These are phyloP conservation scores for Caenorhabditis sp. DNA, from an alignment of 2,888 invertebrate species.

Conservation along the genomic window DNA sequence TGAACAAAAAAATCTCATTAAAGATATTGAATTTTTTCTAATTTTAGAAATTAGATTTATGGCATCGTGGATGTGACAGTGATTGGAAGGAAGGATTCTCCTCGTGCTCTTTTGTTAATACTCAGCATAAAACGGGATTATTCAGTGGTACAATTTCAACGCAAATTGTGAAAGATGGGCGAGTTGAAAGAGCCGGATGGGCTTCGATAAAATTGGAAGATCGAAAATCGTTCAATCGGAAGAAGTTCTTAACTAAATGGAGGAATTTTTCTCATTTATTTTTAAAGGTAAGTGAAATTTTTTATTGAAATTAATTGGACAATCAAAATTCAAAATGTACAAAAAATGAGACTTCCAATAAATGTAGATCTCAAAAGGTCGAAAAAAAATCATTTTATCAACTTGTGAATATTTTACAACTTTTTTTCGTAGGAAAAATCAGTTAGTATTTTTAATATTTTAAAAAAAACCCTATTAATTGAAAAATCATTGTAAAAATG, in stretches of 20 bases:
- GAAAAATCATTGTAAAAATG: too few relatives aligned
- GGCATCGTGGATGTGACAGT: conserved; percentile 67
- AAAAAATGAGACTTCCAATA: too few relatives aligned
- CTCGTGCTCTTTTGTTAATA: conserved; percentile 44
- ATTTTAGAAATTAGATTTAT: conserved; percentile 36
- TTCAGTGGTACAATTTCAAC: conserved; percentile 57
- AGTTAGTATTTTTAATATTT: too few relatives aligned
- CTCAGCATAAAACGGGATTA: conserved; percentile 61
- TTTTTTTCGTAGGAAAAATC: too few relatives aligned
- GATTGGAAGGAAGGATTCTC: conserved; percentile 69
- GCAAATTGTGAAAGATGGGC: conserved; percentile 60
- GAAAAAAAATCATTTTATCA: too few relatives aligned
- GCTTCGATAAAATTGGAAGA: conserved; percentile 66
- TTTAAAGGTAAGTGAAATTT: conserved; percentile 54
- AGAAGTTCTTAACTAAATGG: conserved; percentile 62
- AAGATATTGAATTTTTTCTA: background rate
- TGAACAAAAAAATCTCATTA: conserved; percentile 9
- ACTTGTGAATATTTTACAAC: too few relatives aligned
- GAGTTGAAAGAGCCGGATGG: conserved; percentile 68
- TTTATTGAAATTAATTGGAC: too few relatives aligned
- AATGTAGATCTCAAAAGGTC: too few relatives aligned
- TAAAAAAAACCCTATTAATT: too few relatives aligned
- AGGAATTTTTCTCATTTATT: conserved; percentile 64
- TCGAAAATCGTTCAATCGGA: conserved; percentile 57
- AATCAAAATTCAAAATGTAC: background rate